These are phyloP conservation scores for Syngnathus acus DNA, from an alignment of 2,797 vertebrate species.

Conservation along the genomic window DNA sequence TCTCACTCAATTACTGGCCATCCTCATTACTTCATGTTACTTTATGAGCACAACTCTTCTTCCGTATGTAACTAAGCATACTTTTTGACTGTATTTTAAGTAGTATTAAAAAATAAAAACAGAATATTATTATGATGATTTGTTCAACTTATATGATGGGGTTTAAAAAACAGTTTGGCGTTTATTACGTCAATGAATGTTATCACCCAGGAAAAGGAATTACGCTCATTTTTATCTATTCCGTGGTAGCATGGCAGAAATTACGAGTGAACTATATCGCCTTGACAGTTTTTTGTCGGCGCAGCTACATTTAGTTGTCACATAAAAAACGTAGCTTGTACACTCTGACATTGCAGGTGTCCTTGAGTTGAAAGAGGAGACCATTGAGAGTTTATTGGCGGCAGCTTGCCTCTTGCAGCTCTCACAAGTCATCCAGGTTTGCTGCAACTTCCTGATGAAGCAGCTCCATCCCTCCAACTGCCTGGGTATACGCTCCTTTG, in stretches of 20 bases:
- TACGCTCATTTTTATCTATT: constrained; percentile 4
- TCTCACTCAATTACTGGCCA: not conserved
- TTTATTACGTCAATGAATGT: constrained; percentile 5
- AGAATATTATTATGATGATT: not conserved
- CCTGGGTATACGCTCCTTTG: constrained; percentile 94
- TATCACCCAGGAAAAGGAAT: not conserved
- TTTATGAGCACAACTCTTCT: not conserved
- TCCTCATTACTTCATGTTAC: not conserved
- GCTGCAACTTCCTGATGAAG: constrained; percentile 96
- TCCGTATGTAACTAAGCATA: not conserved
- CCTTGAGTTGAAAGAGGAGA: constrained; percentile 93
- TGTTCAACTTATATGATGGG: not conserved
- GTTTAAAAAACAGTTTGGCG: not conserved
- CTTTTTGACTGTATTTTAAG: not conserved
- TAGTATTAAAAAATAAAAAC: constrained; percentile 1
- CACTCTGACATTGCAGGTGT: constrained; percentile 72
- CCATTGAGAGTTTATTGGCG: constrained; percentile 92
- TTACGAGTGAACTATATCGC: constrained; percentile 9
- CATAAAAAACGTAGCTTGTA: constrained; percentile 17
- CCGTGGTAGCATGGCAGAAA: not conserved
- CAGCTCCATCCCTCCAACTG: constrained; percentile 97
- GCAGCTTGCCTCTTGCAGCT: constrained; percentile 97
- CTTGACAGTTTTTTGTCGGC: constrained; percentile 3
- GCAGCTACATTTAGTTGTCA: constrained; percentile 6
- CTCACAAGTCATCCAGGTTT: constrained; percentile 93